These are phyloP conservation scores for Cairina moschata DNA, from an alignment of 2,113 vertebrate genomes.

Conservation along the genomic window DNA sequence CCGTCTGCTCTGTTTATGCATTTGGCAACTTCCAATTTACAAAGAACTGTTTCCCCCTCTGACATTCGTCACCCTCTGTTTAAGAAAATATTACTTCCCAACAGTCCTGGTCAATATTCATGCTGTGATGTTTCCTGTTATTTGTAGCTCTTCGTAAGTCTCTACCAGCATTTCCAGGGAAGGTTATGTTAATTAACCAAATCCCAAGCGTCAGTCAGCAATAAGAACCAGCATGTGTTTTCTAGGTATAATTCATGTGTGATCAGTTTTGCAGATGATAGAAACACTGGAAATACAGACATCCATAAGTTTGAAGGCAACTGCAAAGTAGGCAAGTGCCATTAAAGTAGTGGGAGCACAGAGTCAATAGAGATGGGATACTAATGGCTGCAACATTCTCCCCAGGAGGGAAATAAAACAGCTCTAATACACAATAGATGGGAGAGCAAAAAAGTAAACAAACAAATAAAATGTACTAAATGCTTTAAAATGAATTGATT, in stretches of 20 bases:
- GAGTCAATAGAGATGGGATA: not conserved
- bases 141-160: not conserved
- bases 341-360: not conserved
- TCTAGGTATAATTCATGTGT: not conserved
- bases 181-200: not conserved
- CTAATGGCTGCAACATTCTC: not conserved
- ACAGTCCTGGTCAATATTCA: not conserved
- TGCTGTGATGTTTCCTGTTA: slow-evolving; percentile 27
- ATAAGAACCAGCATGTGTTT: not conserved
- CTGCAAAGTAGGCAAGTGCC: not conserved
- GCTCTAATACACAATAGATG: not conserved
- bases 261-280: not conserved
- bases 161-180: not conserved
- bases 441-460: not conserved
- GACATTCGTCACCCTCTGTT: not conserved
- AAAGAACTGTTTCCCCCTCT: not conserved
- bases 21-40: not conserved
- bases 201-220: not conserved
- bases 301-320: not conserved
- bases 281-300: not conserved
- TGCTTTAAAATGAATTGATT: not conserved
- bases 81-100: not conserved
- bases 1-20: not conserved
- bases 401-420: not conserved
- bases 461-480: not conserved